phyloP scores from a whole-genome alignment of 2,113 vertebrate genomes.

The Octodon degus region DNA sequence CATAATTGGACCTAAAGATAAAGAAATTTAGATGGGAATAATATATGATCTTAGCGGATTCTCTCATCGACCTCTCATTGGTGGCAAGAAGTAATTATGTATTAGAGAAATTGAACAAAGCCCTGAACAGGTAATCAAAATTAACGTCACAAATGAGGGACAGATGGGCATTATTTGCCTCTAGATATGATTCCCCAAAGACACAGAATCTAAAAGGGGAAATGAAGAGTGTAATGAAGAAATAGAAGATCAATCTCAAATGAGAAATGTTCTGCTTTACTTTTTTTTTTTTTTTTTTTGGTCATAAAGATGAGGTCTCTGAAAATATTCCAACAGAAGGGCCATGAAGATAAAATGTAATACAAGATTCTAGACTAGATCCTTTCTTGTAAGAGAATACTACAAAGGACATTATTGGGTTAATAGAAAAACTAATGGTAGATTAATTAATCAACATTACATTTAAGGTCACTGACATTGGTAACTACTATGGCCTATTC shows the following conservation, averaged over 20 bases:
- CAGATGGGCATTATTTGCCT: neutral
- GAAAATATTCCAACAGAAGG: conserved; percentile 32
- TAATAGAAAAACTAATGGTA: conserved; percentile 32
- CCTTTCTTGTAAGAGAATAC: neutral
- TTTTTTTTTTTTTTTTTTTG: conserved; percentile 9
- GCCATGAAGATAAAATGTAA: neutral
- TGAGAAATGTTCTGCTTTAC: neutral
- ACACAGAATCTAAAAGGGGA: neutral
- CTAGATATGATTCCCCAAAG: neutral
- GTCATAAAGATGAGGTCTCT: conserved; percentile 4
- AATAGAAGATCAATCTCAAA: neutral
- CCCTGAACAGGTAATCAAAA: neutral
- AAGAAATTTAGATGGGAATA: conserved; percentile 30
- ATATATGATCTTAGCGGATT: neutral
- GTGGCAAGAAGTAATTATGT: neutral
- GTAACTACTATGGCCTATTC: neutral
- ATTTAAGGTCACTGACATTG: conserved; percentile 50
- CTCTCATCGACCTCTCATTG: neutral
- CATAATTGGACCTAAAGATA: neutral
- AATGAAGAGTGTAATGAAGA: conserved; percentile 33
- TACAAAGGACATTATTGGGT: conserved; percentile 33
- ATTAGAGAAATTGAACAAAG: conserved; percentile 15
- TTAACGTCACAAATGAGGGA: neutral
- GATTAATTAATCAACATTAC: neutral
- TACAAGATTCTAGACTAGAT: neutral